phyloP scores from a whole-genome alignment of 2,888 invertebrate species.

The Cephus pulcher region DNA sequence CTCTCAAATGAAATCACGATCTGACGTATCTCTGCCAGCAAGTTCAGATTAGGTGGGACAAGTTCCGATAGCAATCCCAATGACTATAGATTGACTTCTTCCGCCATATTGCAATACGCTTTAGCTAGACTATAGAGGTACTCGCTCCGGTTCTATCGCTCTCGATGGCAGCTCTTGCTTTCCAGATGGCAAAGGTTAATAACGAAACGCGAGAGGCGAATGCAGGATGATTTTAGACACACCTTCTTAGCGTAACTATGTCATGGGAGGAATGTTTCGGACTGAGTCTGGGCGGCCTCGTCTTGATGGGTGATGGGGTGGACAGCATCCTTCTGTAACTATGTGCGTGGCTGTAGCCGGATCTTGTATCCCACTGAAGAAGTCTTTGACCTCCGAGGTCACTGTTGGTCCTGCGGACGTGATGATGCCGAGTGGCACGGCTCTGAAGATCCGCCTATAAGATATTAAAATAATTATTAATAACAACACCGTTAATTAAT shows the following conservation, averaged over 20 bases:
- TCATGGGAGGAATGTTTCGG: slow-evolving; percentile 67
- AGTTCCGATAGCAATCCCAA: not conserved
- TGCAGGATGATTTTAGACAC: slow-evolving; percentile 20
- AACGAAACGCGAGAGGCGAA: slow-evolving; percentile 14
- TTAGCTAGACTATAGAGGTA: not conserved
- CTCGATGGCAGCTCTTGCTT: slow-evolving; percentile 2
- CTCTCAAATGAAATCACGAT: not conserved
- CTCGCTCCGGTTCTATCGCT: slow-evolving; percentile 1
- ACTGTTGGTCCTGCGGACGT: slow-evolving; percentile 71
- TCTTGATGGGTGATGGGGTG: slow-evolving; percentile 67
- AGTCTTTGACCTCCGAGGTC: slow-evolving; percentile 71
- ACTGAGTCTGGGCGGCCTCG: slow-evolving; percentile 65
- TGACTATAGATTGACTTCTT: not conserved
- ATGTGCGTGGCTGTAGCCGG: slow-evolving; percentile 59
- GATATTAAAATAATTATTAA: slow-evolving; percentile 9
- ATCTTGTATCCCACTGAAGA: slow-evolving; percentile 69
- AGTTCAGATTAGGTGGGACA: not conserved
- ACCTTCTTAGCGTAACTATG: slow-evolving; percentile 62
- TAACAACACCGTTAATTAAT: not conserved
- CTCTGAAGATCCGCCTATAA: slow-evolving; percentile 70
- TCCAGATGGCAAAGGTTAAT: slow-evolving; percentile 35
- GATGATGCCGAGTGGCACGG: slow-evolving; percentile 64
- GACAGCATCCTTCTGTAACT: slow-evolving; percentile 69
- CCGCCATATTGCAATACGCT: not conserved
- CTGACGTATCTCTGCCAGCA: not conserved